phyloP scores from a whole-genome alignment of 2,797 vertebrate genomes.

The Sebastes nivosus region DNA sequence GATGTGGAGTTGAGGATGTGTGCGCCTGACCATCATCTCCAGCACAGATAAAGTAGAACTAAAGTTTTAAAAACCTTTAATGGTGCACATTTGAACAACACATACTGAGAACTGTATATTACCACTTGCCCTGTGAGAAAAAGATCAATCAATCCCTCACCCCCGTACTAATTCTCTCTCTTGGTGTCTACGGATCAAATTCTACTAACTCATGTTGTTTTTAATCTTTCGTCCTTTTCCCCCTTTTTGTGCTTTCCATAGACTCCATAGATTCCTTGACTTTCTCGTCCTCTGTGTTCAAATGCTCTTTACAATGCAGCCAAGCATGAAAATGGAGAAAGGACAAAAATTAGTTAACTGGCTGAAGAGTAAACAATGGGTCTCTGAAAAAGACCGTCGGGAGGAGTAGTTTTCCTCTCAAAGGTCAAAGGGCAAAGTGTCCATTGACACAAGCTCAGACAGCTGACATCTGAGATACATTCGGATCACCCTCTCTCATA shows the following conservation, averaged over 20 bases:
- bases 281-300: background rate
- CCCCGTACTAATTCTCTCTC: background rate
- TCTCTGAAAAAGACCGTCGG: slow-evolving; percentile 48
- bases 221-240: background rate
- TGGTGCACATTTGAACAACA: background rate
- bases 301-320: slow-evolving; percentile 11
- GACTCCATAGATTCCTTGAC: background rate
- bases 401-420: slow-evolving; percentile 61
- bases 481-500: slow-evolving; percentile 13
- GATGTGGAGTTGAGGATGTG: background rate
- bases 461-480: slow-evolving; percentile 59
- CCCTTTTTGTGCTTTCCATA: background rate
- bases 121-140: background rate
- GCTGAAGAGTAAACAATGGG: slow-evolving; percentile 63
- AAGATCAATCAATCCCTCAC: background rate
- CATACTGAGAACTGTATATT: background rate
- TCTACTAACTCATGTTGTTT: background rate
- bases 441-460: slow-evolving; percentile 65
- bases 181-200: background rate
- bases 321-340: slow-evolving; percentile 40
- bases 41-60: background rate
- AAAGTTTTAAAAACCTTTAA: background rate
- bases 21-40: slow-evolving; percentile 7
- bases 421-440: slow-evolving; percentile 71
- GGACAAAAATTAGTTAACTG: slow-evolving; percentile 58